Base-by-base conservation (phyloP, 2,888 invertebrate genomes). In the Drosophila buzzatii region DNA sequence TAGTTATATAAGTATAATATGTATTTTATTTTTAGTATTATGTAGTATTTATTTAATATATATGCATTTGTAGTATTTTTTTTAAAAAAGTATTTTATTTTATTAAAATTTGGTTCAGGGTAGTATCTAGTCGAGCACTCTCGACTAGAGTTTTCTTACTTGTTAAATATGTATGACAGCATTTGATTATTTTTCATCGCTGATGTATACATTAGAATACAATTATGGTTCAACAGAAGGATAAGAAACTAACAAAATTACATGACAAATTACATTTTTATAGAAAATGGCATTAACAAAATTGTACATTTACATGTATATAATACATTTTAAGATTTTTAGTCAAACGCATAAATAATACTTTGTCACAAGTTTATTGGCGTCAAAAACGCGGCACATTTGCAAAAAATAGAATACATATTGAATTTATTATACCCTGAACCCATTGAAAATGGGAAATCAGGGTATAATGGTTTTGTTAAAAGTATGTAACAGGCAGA, bases 401-500 rank as follows among this genome's bases (percentile, higher is more conserved):
- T 51, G 58, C 27, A n/a, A 51, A 70, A 70, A 55, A 53, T 53
- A 55, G 8, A 49, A 64, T 65, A 67, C 52, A 78, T 68, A 77
- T 77, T 74, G 55, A 79, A 70, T 70, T 67, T 84, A 84, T 84
- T 84, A n/a, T n/a, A n/a, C n/a, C n/a, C n/a, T n/a, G n/a, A n/a
- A n/a, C n/a, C n/a, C n/a, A n/a, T n/a, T n/a, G n/a, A n/a, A n/a
- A n/a, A n/a, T n/a, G n/a, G n/a, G n/a, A n/a, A n/a, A n/a, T n/a
- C n/a, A n/a, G n/a, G n/a, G n/a, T n/a, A n/a, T n/a, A n/a, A n/a
- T n/a, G n/a, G n/a, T n/a, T n/a, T n/a, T n/a, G n/a, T n/a, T n/a
- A n/a, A n/a, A n/a, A n/a, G n/a, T n/a, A n/a, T n/a, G n/a, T n/a
- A n/a, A n/a, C n/a, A n/a, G n/a, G n/a, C n/a, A n/a, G n/a, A n/a